Evolutionary conservation across 2,888 invertebrate species (phyloP), one percentile per base, ranked within the genome.

Genomic region (Blastobasis lacticolella): DNA sequence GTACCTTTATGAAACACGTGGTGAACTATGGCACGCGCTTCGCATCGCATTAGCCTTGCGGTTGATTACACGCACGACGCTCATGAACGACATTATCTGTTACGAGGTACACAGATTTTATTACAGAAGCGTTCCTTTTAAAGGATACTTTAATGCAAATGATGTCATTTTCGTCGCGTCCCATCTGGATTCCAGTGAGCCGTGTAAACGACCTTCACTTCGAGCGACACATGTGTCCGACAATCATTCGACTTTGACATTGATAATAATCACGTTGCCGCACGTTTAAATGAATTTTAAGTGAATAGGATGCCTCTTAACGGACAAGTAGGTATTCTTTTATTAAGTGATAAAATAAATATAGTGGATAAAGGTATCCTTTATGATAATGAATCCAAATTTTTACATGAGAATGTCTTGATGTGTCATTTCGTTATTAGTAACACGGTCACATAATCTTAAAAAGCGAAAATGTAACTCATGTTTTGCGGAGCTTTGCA

Each of bases 191-290:
- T 66, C 72, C 66, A 73, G 60, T 65, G 68, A 71, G 59, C 62
- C 69, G 70, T 71, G 66, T 64, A 68, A 64, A 52, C 51, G 57
- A 75, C 75, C 75, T 76, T 76, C 75, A 73, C 64, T 61, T 63
- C 62, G 59, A 67, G 66, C 67, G 61, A 67, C 71, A 69, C 70
- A 74, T 74, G 72, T 73, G 69, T 58, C 61, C 59, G 61, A 61
- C 67, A 59, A 66, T 64, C 56, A 64, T 63, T 56, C 57, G 54
- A 59, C 55, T 63, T 62, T 61, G 59, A 54, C 55, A 60, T 59
- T 57, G 50, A 62, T 57, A 57, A 63, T 62, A 59, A 59, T 51
- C 50, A 10, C 6, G 38, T 46, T 48, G 45, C 42, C 38, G 44
- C 40, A 44, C 50, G 49, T 46, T 38, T 45, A n/a, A 54, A 50